phyloP scores from a whole-genome alignment of 2,888 invertebrate species.

The Cantharis nigra region DNA sequence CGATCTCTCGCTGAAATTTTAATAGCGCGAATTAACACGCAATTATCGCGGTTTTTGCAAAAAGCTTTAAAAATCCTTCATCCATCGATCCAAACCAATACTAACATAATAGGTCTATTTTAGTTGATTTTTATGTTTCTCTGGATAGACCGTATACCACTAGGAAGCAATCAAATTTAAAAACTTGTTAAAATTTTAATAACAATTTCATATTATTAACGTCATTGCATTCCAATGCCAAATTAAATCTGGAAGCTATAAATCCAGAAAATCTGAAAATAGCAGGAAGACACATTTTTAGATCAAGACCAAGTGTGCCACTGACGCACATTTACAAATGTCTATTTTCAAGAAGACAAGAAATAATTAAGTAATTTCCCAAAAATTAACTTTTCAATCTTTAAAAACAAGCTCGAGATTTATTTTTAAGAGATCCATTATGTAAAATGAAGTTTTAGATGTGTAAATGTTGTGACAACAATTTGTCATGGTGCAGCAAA shows the following conservation, averaged over 20 bases:
- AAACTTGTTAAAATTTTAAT: not conserved
- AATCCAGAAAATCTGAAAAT: conserved; percentile 14
- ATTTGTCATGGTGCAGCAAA: not conserved
- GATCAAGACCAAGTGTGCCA: conserved; percentile 6
- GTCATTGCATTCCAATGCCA: conserved; percentile 21
- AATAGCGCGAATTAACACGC: not conserved
- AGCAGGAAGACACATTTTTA: conserved; percentile 7
- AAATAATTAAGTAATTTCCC: conserved; percentile 1
- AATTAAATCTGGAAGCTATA: conserved; percentile 22
- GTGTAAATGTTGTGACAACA: not conserved
- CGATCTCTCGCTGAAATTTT: not conserved
- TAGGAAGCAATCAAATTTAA: not conserved
- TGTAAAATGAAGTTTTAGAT: not conserved
- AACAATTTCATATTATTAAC: not conserved
- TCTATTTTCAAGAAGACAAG: conserved; percentile 2
- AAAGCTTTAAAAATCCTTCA: not conserved
- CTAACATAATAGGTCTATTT: not conserved
- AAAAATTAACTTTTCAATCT: not conserved
- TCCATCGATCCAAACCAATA: not conserved
- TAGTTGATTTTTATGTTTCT: not conserved
- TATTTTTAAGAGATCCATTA: not conserved
- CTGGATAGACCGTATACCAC: not conserved
- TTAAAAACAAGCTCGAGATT: not conserved
- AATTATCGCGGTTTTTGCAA: not conserved
- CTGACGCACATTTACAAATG: conserved; percentile 10